Evolutionary conservation across 2,797 vertebrate species (phyloP).

Genomic region (Pteronotus mesoamericanus): DNA sequence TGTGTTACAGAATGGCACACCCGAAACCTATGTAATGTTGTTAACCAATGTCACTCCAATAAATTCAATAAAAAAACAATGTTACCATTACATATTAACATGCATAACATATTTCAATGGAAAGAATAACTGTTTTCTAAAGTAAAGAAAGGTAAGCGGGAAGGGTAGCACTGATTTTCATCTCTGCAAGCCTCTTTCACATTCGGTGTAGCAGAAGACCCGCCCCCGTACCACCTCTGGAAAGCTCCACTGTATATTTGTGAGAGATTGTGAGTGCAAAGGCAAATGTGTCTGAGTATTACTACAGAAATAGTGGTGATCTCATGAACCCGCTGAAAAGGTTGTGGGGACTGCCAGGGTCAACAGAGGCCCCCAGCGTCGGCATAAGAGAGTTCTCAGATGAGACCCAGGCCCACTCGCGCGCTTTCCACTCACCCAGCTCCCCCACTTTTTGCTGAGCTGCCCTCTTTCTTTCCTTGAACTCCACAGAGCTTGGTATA

Average conservation of each 20-base stretch:
- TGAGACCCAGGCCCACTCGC: not conserved
- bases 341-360: no score
- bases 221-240: fast-evolving
- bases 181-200: not conserved
- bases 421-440: not conserved
- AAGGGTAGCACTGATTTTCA: not conserved
- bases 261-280: not conserved
- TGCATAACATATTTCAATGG: not conserved
- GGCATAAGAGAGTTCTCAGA: not conserved
- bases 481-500: not conserved
- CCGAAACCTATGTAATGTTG: no score
- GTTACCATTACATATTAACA: not conserved
- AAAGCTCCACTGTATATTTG: not conserved
- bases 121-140: not conserved
- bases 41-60: no score
- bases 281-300: not conserved
- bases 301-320: not conserved
- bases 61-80: no score
- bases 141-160: not conserved
- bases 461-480: not conserved
- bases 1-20: no score
- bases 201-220: not conserved
- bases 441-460: not conserved
- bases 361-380: fast-evolving
- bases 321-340: not conserved